These are phyloP conservation scores for Montipora sp. DNA, from an alignment of 64 coral and sea anemone species.

Conservation along the genomic window DNA sequence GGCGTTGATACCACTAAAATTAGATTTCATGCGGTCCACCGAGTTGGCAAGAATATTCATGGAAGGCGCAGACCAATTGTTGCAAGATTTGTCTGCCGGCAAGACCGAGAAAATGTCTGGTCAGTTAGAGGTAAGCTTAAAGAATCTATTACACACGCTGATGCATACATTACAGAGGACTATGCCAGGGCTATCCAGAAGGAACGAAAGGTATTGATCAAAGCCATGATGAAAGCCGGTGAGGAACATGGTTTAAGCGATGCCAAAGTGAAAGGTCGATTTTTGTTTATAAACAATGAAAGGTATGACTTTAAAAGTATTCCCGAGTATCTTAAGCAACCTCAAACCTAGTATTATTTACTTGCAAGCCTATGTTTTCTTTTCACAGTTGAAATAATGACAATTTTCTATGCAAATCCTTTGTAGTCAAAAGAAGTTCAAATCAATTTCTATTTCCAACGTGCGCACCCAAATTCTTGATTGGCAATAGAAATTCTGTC, in stretches of 20 bases:
- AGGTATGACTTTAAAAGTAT: too few relatives aligned
- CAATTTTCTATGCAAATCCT: too few relatives aligned
- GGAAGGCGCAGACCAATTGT: slow-evolving; percentile 16
- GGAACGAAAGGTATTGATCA: neutral
- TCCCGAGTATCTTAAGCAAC: too few relatives aligned
- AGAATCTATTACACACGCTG: neutral
- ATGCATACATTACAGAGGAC: neutral
- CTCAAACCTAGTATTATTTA: too few relatives aligned
- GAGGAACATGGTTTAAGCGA: slow-evolving; percentile 3
- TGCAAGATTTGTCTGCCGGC: neutral
- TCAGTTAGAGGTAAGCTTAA: neutral
- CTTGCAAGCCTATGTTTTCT: too few relatives aligned
- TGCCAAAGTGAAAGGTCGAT: slow-evolving; percentile 7
- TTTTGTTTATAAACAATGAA: neutral
- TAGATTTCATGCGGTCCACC: neutral
- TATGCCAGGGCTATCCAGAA: neutral
- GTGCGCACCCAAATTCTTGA: too few relatives aligned
- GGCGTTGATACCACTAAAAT: neutral
- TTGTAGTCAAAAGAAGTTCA: too few relatives aligned
- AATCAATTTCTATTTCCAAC: too few relatives aligned
- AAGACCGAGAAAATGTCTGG: neutral
- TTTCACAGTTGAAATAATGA: too few relatives aligned
- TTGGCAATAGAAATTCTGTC: too few relatives aligned
- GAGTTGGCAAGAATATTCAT: slow-evolving; percentile 1
- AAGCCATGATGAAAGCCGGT: neutral